Evolutionary conservation across 2,888 invertebrate genomes (phyloP), one percentile per base, ranked within the genome.

Genomic region (Erebia palarica): DNA sequence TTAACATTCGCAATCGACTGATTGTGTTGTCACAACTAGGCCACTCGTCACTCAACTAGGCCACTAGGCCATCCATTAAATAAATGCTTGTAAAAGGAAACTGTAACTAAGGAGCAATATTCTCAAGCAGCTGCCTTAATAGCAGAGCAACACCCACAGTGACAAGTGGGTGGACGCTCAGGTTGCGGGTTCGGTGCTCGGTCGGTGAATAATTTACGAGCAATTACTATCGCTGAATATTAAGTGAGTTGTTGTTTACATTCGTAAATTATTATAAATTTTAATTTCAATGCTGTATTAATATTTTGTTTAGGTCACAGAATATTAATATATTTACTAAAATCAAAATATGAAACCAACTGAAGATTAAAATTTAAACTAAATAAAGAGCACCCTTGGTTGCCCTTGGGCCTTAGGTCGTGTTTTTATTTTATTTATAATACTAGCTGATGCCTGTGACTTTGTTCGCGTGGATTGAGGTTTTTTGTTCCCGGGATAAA

Each of bases 131-230:
- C 64, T 53, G 64, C 57, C 65, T 7, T 69, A 66, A 59, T 71
- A 27, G 58, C 64, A 47, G 61, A 60, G 21, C 57, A n/a, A 66
- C 67, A 60, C 73, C 73, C 63, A 73, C 73, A 47, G 36, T 16
- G 61, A 59, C 44, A 59, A 64, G 71, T 69, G 67, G 73, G 72
- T 51, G 71, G 60, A 61, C 71, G 61, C 16, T 21, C 72, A 61
- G 60, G 65, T 69, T 69, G 64, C 66, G 13, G 69, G 69, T 60
- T 68, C 57, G 64, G 53, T 67, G 21, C 55, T 57, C 47, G 66
- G 13, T 16, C 67, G 47, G 47, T 69, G 65, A 49, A 73, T 71
- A 73, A 68, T 63, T 68, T 68, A 67, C 60, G 51, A 14, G 51
- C 53, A 60, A 68, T 68, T 68, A 68, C 68, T 53, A 42, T 61